These are phyloP conservation scores for Porites australiensis DNA, from an alignment of 64 coral and sea anemone genomes.

Conservation along the genomic window DNA sequence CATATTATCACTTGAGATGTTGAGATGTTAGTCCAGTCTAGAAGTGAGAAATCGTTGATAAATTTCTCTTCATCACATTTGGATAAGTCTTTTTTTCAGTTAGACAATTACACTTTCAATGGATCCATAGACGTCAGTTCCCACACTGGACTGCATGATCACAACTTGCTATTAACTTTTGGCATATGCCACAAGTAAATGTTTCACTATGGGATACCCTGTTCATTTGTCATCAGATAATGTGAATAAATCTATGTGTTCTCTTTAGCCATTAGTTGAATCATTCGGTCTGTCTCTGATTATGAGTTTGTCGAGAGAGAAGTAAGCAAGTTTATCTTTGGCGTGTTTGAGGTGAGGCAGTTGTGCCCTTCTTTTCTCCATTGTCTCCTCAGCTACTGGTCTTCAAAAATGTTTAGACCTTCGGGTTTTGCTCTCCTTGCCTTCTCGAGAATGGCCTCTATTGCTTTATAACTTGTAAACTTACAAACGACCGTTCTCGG, in stretches of 20 bases:
- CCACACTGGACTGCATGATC: conserved; percentile 28
- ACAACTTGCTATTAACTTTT: conserved; percentile 26
- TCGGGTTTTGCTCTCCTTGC: neutral
- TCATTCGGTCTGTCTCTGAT: conserved; percentile 20
- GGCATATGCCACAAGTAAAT: conserved; percentile 32
- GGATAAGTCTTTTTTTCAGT: conserved; percentile 6
- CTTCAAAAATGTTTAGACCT: neutral
- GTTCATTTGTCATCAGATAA: conserved; percentile 4
- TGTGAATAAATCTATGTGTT: neutral
- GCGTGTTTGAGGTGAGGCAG: neutral
- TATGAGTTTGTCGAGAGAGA: neutral
- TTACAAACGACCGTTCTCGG: neutral
- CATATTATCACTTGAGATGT: neutral
- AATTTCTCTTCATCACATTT: conserved; percentile 60
- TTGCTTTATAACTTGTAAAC: neutral
- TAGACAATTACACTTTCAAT: conserved; percentile 42
- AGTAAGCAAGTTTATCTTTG: conserved; percentile 5
- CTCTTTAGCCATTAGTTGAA: neutral
- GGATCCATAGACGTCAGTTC: conserved; percentile 19
- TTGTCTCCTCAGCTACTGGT: conserved; percentile 25
- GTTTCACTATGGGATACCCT: conserved; percentile 25
- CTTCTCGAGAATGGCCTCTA: neutral
- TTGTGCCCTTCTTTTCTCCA: conserved; percentile 44
- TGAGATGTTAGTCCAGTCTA: conserved; percentile 25
- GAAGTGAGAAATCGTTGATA: conserved; percentile 27